phyloP scores from a whole-genome alignment of 92 coral and sea anemone species.

The Porites lobata region DNA sequence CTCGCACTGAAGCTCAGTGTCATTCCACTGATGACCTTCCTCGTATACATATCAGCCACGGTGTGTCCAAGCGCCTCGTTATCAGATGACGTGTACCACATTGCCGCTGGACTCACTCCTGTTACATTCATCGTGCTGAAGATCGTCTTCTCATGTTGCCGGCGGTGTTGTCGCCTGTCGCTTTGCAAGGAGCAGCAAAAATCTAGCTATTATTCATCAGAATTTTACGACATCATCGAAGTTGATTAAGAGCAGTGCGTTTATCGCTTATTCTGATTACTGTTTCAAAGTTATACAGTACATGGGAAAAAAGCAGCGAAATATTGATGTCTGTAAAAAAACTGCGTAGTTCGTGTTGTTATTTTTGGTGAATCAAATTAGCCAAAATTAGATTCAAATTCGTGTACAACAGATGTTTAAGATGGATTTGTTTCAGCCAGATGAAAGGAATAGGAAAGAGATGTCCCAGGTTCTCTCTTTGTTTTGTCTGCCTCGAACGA shows the following conservation, averaged over 20 bases:
- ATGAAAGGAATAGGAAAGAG: no score
- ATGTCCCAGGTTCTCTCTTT: no score
- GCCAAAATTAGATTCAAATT: no score
- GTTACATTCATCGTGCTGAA: conserved; percentile 86
- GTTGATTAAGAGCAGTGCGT: neutral
- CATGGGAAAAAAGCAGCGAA: no score
- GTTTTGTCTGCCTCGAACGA: no score
- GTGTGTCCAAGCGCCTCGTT: conserved; percentile 47
- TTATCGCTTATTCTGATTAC: no score
- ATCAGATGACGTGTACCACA: conserved; percentile 77
- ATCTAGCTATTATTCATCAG: neutral
- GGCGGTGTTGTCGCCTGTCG: conserved; percentile 12
- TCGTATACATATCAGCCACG: conserved; percentile 72
- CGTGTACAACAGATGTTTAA: no score
- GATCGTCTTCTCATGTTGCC: conserved; percentile 32
- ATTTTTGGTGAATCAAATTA: no score
- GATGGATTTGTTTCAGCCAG: no score
- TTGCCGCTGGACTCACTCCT: conserved; percentile 82
- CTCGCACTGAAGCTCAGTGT: conserved; percentile 81
- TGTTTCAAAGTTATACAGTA: no score
- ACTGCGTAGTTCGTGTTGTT: no score
- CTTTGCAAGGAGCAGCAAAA: neutral
- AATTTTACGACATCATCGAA: neutral
- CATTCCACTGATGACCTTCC: conserved; percentile 77
- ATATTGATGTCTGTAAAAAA: no score